These are phyloP conservation scores for Parnassius mnemosyne DNA, from an alignment of 2,888 invertebrate genomes.

Conservation along the genomic window DNA sequence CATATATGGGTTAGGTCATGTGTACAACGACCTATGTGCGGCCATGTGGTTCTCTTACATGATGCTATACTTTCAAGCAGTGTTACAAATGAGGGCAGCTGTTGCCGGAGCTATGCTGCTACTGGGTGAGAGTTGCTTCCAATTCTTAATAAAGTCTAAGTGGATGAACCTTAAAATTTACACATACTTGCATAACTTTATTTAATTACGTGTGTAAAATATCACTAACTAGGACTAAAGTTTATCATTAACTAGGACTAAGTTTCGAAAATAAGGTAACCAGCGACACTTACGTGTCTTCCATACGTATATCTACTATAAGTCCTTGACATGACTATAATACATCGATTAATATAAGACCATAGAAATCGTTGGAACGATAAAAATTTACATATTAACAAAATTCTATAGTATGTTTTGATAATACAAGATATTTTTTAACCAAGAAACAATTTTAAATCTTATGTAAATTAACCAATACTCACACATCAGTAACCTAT, in stretches of 20 bases:
- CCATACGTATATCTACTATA: slow-evolving; percentile 10
- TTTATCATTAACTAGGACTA: neutral
- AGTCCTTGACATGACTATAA: slow-evolving; percentile 17
- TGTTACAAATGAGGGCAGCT: slow-evolving; percentile 77
- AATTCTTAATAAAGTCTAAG: too few relatives aligned
- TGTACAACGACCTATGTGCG: slow-evolving; percentile 96
- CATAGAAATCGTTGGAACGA: too few relatives aligned
- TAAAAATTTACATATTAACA: too few relatives aligned
- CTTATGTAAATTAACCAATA: too few relatives aligned
- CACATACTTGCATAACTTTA: neutral
- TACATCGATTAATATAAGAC: slow-evolving; percentile 1
- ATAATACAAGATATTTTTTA: too few relatives aligned
- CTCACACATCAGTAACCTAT: too few relatives aligned
- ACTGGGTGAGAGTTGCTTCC: slow-evolving; percentile 70
- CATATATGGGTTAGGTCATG: slow-evolving; percentile 88
- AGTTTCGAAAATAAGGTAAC: slow-evolving; percentile 54
- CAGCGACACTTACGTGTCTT: slow-evolving; percentile 84
- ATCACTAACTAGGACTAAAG: neutral
- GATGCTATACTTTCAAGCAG: slow-evolving; percentile 88
- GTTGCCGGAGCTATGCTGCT: slow-evolving; percentile 85
- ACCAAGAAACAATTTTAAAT: neutral
- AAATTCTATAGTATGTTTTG: too few relatives aligned
- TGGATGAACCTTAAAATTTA: too few relatives aligned
- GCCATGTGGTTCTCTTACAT: slow-evolving; percentile 98
- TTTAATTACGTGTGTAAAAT: neutral